phyloP scores from a whole-genome alignment of 2,113 vertebrate genomes.

The Peromyscus polionotus region DNA sequence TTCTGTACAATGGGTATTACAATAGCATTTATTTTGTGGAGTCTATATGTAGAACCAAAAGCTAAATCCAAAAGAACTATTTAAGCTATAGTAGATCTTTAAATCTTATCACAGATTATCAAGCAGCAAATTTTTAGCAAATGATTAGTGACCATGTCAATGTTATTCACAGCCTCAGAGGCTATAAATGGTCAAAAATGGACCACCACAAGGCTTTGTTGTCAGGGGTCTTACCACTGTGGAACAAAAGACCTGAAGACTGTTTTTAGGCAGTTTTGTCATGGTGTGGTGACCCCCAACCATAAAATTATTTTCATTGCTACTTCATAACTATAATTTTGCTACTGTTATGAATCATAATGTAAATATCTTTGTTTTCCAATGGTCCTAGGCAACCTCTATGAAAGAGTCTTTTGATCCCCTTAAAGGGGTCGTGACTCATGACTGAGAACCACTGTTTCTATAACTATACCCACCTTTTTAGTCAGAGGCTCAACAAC shows the following conservation, averaged over 20 bases:
- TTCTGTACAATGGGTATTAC: not conserved
- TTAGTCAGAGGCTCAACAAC: not conserved
- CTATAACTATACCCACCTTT: not conserved
- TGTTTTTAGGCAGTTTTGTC: not conserved
- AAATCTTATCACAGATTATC: not conserved
- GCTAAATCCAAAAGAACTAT: not conserved
- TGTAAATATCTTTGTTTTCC: not conserved
- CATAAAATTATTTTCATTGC: not conserved
- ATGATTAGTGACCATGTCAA: not conserved
- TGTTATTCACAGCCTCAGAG: not conserved
- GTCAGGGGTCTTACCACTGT: not conserved
- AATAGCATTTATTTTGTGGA: not conserved
- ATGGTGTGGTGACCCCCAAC: not conserved
- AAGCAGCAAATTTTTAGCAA: not conserved
- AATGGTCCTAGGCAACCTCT: not conserved
- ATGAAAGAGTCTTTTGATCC: not conserved
- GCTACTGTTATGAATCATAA: not conserved
- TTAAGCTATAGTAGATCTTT: not conserved
- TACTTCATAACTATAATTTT: not conserved
- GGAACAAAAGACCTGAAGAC: not conserved
- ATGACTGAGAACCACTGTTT: not conserved
- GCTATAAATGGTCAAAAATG: not conserved
- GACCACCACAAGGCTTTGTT: not conserved
- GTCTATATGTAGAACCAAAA: not conserved
- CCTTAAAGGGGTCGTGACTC: not conserved